Evolutionary conservation across 2,888 invertebrate species (phyloP).

Genomic region (Abrostola triplasia): DNA sequence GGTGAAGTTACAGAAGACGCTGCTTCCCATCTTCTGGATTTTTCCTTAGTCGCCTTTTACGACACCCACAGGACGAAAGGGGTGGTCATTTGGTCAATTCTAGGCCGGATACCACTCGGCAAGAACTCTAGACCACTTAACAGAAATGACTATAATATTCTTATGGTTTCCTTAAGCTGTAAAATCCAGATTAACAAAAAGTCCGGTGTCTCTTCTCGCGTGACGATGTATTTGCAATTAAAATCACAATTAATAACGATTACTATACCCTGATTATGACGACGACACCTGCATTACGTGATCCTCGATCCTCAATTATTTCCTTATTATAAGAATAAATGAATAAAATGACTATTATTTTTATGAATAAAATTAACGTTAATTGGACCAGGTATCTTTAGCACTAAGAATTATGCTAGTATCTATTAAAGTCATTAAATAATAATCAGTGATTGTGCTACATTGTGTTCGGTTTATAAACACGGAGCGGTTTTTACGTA

Average conservation of each 20-base stretch:
- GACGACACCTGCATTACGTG: constrained; percentile 27
- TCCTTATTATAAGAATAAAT: constrained; percentile 39
- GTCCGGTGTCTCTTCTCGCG: not conserved
- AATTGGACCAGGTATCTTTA: constrained; percentile 33
- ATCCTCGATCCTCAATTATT: constrained; percentile 25
- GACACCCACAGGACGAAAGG: too few relatives aligned
- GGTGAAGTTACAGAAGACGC: too few relatives aligned
- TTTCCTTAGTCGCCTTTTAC: too few relatives aligned
- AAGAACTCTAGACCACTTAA: too few relatives aligned
- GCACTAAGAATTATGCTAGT: constrained; percentile 6
- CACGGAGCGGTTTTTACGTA: too few relatives aligned
- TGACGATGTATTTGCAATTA: constrained; percentile 1
- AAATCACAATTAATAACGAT: constrained; percentile 17
- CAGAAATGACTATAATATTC: too few relatives aligned
- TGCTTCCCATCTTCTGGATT: too few relatives aligned
- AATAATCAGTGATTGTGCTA: not conserved
- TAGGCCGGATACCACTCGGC: too few relatives aligned
- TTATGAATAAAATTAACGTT: constrained; percentile 38
- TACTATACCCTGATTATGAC: constrained; percentile 19
- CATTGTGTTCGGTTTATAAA: too few relatives aligned
- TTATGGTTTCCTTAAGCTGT: too few relatives aligned
- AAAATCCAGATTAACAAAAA: not conserved
- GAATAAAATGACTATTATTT: constrained; percentile 25
- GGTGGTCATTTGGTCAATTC: too few relatives aligned
- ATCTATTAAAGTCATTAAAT: constrained; percentile 8